Base-by-base conservation (phyloP, 2,888 invertebrate genomes). In the Cerastis rubricosa region DNA sequence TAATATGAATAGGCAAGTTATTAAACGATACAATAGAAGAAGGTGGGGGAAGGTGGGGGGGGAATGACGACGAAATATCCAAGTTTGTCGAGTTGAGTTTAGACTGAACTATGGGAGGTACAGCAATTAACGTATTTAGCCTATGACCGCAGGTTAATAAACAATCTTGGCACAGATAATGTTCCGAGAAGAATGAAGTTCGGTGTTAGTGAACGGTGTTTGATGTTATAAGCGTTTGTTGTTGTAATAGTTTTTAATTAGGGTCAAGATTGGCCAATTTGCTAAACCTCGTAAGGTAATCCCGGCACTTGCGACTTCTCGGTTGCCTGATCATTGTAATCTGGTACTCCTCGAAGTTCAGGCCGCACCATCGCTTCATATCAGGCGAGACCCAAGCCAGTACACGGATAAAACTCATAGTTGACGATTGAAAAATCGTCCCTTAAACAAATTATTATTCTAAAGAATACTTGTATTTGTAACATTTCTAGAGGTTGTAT, bases 1-100 rank as follows among this genome's bases (percentile, higher is more conserved):
- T 35, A 59, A 74, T 73, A 57, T 61, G 71, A 81, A 85, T 66
- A 65, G 76, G 40, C 54, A 74, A 80, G 68, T 74, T 67, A 83
- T 85, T 76, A 74, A 73, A 69, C 71, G 66, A 61, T 68, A 76
- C 70, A 78, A 74, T 74, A 68, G 59, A 54, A 25, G 12, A 25
- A 51, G 70, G 67, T 61, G 64, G 57, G 63, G 51, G 57, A 25
- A 61, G n/a, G n/a, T n/a, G 70, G 67, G 57, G 64, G 57, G 63
- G 51, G 57, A 25, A 61, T 71, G 85, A 57, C 40, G 63, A 66
- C 14, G 40, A 70, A 76, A 74, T 72, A 81, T 71, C 49, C 54
- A 80, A 76, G 61, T 68, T 65, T 51, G 57, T 22, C 22, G 45
- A 40, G 54, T 54, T 6, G 65, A 83, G 51, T 83, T 78, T 35